phyloP scores from a whole-genome alignment of 2,113 vertebrate genomes.

The Saimiri boliviensis region DNA sequence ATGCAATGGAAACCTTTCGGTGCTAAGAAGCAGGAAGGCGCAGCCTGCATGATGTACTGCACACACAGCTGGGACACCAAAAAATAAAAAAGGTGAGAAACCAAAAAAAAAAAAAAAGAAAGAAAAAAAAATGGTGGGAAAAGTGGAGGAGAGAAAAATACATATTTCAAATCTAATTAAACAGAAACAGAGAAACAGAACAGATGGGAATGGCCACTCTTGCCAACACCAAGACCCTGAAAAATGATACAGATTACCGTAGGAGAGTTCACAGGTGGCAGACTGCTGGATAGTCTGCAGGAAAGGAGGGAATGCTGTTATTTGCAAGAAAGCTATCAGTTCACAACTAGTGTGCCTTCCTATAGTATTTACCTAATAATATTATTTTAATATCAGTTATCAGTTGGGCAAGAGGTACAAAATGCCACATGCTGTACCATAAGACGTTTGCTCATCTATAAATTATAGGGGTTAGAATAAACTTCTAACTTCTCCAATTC shows the following conservation, averaged over 20 bases:
- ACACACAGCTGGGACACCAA: neutral
- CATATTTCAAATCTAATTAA: neutral
- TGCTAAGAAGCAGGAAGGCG: neutral
- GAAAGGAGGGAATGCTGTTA: neutral
- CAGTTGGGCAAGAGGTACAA: neutral
- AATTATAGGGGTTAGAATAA: neutral
- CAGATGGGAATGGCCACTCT: neutral
- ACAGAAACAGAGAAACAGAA: neutral
- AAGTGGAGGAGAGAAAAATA: neutral
- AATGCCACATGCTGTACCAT: neutral
- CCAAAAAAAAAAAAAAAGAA: neutral
- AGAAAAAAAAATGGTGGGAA: neutral
- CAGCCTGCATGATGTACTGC: neutral
- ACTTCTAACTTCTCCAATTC: neutral
- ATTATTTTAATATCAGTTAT: neutral
- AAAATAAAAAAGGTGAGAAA: too few relatives aligned
- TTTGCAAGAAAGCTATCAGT: neutral
- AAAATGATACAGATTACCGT: neutral
- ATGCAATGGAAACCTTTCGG: neutral
- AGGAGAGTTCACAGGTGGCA: neutral
- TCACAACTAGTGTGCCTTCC: neutral
- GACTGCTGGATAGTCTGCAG: rapidly evolving
- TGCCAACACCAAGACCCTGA: neutral
- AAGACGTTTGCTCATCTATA: neutral
- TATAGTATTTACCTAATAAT: neutral